Evolutionary conservation across 1,140 invertebrate genomes (phyloP).

Genomic region (Lordiphosa clarofinis): DNA sequence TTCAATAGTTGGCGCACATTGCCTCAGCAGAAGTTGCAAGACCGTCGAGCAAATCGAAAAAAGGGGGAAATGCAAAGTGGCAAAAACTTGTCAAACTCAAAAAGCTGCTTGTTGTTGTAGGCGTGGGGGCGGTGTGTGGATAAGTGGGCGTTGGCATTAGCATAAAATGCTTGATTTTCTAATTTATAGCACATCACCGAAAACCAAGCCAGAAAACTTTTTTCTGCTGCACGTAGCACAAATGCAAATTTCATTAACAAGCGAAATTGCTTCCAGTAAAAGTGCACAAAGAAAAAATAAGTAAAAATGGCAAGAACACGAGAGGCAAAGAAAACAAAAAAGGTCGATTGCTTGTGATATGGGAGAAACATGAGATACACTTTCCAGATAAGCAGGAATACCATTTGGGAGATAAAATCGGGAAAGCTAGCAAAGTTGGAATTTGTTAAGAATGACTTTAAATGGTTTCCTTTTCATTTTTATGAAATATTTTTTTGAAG

Average conservation of each 20-base stretch:
- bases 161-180: constrained; percentile 77
- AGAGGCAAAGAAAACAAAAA: too few species aligned
- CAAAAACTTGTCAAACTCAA: constrained; percentile 68
- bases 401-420: neutral
- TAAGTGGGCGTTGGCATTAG: constrained; percentile 60
- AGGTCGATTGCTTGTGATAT: constrained; percentile 16
- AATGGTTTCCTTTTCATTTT: neutral
- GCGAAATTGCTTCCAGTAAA: constrained; percentile 65
- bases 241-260: constrained; percentile 79
- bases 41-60: constrained; percentile 20
- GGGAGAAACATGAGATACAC: constrained; percentile 3
- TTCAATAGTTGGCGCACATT: constrained; percentile 47
- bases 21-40: constrained; percentile 18
- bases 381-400: constrained; percentile 10
- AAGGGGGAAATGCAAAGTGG: constrained; percentile 64
- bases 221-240: constrained; percentile 66
- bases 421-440: neutral
- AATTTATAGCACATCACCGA: constrained; percentile 74
- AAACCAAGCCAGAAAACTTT: constrained; percentile 56
- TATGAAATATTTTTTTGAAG: neutral
- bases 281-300: constrained; percentile 25
- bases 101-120: constrained; percentile 36
- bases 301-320: constrained; percentile 1
- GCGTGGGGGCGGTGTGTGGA: constrained; percentile 7
- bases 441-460: neutral